phyloP scores from a whole-genome alignment of 2,113 vertebrate genomes.

The Bagarius yarrelli region DNA sequence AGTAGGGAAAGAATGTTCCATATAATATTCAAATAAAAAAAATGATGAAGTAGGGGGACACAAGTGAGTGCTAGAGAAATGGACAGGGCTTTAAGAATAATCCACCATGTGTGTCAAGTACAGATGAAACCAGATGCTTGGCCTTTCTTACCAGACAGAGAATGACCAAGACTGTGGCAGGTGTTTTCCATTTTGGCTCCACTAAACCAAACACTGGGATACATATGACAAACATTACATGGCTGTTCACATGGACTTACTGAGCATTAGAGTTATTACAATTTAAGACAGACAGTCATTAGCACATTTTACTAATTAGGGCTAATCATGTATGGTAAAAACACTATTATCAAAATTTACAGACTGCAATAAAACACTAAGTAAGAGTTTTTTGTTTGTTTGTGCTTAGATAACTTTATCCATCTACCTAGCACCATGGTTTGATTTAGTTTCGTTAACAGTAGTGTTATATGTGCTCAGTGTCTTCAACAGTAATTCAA shows the following conservation, averaged over 20 bases:
- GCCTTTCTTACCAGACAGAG: conserved; percentile 42
- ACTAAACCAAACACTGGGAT: conserved; percentile 28
- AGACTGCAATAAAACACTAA: conserved; percentile 7
- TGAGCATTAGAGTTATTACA: conserved; percentile 7
- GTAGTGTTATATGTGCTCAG: conserved; percentile 1
- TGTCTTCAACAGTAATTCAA: background rate
- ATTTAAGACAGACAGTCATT: background rate
- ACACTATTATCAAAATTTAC: background rate
- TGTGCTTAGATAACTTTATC: background rate
- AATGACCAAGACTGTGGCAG: conserved; percentile 42
- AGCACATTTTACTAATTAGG: conserved; percentile 16
- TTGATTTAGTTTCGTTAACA: background rate
- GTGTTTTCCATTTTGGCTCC: conserved; percentile 54
- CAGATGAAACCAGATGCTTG: conserved; percentile 53
- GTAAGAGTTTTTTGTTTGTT: conserved; percentile 9
- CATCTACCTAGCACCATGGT: background rate
- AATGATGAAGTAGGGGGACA: conserved; percentile 19
- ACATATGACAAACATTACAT: conserved; percentile 46
- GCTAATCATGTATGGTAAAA: conserved; percentile 5
- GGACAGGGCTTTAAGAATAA: conserved; percentile 39
- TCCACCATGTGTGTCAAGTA: conserved; percentile 39
- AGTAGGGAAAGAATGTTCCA: conserved; percentile 44
- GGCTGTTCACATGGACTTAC: conserved; percentile 32
- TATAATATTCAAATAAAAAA: conserved; percentile 44
- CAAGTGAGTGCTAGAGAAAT: conserved; percentile 38